These are phyloP conservation scores for Trachelus tabidus DNA, from an alignment of 2,888 invertebrate genomes.

Conservation along the genomic window DNA sequence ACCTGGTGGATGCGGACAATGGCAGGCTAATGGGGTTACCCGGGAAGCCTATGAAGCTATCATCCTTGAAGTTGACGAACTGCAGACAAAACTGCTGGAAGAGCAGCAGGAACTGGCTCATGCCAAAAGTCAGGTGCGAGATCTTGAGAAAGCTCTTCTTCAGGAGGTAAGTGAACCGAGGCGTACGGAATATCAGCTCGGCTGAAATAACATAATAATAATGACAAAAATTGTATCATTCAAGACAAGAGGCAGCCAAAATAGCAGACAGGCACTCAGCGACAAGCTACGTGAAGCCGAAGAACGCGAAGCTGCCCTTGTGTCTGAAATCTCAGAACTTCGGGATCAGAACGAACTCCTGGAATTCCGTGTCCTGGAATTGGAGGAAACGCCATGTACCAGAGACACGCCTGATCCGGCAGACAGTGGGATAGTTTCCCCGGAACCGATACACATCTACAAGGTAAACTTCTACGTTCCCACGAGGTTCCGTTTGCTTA, in stretches of 20 bases:
- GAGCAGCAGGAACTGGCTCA: conserved; percentile 66
- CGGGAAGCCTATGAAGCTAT: conserved; percentile 63
- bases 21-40: conserved; percentile 45
- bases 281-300: conserved; percentile 67
- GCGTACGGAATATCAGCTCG: background rate
- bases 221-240: conserved; percentile 3
- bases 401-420: conserved; percentile 49
- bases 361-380: conserved; percentile 82
- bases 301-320: conserved; percentile 70
- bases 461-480: conserved; percentile 34
- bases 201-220: background rate
- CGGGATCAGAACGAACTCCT: conserved; percentile 84
- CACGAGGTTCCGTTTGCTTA: background rate
- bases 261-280: conserved; percentile 55
- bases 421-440: conserved; percentile 61
- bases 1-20: conserved; percentile 61
- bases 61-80: conserved; percentile 50
- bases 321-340: conserved; percentile 78
- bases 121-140: conserved; percentile 68
- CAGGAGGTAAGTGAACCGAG: conserved; percentile 56
- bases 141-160: conserved; percentile 67
- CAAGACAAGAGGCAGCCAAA: conserved; percentile 56
- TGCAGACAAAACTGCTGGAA: conserved; percentile 50
- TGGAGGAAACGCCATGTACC: conserved; percentile 71
- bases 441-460: conserved; percentile 68